These are phyloP conservation scores for Heliconius ismenius DNA, from an alignment of 2,888 invertebrate species.

Conservation along the genomic window DNA sequence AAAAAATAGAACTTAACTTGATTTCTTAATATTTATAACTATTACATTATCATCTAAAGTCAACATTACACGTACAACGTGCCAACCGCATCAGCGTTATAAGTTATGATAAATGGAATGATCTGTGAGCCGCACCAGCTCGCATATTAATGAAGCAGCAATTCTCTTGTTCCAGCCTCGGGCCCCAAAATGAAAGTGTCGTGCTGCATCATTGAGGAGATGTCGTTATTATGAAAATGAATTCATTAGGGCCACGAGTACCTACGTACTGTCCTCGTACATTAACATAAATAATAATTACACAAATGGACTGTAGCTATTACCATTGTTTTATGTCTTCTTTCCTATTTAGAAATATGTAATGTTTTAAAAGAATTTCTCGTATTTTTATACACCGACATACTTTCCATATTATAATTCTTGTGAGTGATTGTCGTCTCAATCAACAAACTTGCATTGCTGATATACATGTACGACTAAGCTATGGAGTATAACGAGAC, in stretches of 20 bases:
- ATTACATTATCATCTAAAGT: background rate
- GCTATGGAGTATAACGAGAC: no score
- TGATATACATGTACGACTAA: no score
- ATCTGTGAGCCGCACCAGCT: constrained; percentile 19
- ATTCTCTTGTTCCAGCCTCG: constrained; percentile 24
- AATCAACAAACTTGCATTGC: no score
- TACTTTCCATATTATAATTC: background rate
- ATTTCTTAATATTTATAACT: no score
- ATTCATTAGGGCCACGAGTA: constrained; percentile 23
- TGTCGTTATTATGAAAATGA: constrained; percentile 34
- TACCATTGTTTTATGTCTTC: constrained; percentile 18
- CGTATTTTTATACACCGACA: background rate
- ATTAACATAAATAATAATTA: constrained; percentile 36
- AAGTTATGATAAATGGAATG: constrained; percentile 27
- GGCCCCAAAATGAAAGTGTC: constrained; percentile 28
- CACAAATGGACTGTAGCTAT: constrained; percentile 26
- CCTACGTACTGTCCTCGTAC: background rate
- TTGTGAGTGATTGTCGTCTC: no score
- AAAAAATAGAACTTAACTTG: no score
- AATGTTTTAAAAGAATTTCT: constrained; percentile 12
- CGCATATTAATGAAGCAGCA: constrained; percentile 34
- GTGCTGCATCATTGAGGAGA: constrained; percentile 30
- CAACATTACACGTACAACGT: background rate
- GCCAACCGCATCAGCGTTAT: background rate
- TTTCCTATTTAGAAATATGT: background rate